Conservation (phyloP, 2,797 vertebrate species). For the Alcedo atthis region DNA sequence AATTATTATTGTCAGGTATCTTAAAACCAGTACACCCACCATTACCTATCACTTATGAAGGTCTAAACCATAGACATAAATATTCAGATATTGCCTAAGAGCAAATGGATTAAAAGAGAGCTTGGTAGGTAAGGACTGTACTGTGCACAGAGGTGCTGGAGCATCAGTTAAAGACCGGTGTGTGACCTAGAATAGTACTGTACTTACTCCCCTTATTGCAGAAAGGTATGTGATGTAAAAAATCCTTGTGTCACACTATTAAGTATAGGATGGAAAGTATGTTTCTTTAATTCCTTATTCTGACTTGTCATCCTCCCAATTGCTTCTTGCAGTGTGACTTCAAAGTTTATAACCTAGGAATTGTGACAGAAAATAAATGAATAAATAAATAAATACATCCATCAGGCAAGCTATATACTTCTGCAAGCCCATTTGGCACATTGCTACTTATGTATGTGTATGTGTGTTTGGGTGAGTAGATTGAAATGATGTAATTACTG, state of each 20-base stretch:
- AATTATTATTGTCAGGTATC: background rate
- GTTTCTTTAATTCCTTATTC: background rate
- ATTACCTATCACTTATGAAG: background rate
- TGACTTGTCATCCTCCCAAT: background rate
- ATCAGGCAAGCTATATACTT: background rate
- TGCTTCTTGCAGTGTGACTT: background rate
- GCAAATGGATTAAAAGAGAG: background rate
- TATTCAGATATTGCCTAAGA: background rate
- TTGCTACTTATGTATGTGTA: background rate
- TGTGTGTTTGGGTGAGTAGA: background rate
- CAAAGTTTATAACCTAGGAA: background rate
- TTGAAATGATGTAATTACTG: background rate
- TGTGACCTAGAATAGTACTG: background rate
- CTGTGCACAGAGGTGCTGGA: background rate
- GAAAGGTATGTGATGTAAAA: background rate
- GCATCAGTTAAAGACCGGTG: background rate
- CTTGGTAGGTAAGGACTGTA: background rate
- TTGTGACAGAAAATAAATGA: background rate
- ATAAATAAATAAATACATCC: background rate
- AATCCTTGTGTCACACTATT: background rate
- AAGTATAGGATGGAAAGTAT: background rate
- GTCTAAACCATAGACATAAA: background rate
- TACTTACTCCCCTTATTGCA: background rate
- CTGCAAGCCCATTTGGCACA: background rate
- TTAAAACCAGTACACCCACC: background rate